These are phyloP conservation scores for Neostethus bicornis DNA, from an alignment of 2,797 vertebrate species.

Conservation along the genomic window DNA sequence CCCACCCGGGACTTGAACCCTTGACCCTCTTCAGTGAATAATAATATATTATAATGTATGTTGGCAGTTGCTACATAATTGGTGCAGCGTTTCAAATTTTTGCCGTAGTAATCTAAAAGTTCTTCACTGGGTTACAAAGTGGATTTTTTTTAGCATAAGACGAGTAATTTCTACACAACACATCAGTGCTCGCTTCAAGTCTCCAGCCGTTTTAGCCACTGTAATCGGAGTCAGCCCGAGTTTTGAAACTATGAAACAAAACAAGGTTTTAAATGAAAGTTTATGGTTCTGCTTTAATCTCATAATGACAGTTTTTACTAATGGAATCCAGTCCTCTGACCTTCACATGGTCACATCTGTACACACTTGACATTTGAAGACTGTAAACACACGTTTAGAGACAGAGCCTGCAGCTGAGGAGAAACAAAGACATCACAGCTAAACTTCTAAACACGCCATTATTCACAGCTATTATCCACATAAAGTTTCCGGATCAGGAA, in stretches of 20 bases:
- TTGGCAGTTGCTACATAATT: no score
- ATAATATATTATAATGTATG: no score
- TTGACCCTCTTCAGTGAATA: no score
- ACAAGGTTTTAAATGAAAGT: constrained; percentile 2
- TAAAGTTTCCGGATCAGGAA: constrained; percentile 35
- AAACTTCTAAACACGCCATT: constrained; percentile 5
- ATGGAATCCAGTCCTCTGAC: not conserved
- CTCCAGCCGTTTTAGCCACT: not conserved
- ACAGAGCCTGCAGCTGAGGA: constrained; percentile 13
- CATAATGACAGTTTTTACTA: constrained; percentile 8
- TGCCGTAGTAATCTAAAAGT: no score
- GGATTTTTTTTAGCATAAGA: no score
- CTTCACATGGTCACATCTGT: not conserved
- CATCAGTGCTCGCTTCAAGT: no score
- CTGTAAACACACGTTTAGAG: not conserved
- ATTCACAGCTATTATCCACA: constrained; percentile 9
- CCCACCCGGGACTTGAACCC: no score
- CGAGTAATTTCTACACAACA: no score
- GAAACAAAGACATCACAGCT: constrained; percentile 16
- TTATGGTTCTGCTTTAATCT: constrained; percentile 9
- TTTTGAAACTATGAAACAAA: not conserved
- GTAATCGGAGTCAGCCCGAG: no score
- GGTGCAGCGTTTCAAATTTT: no score
- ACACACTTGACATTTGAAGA: constrained; percentile 13
- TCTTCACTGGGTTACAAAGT: no score